These are phyloP conservation scores for Drosophila bocki DNA, from an alignment of 1,140 invertebrate species.

Conservation along the genomic window DNA sequence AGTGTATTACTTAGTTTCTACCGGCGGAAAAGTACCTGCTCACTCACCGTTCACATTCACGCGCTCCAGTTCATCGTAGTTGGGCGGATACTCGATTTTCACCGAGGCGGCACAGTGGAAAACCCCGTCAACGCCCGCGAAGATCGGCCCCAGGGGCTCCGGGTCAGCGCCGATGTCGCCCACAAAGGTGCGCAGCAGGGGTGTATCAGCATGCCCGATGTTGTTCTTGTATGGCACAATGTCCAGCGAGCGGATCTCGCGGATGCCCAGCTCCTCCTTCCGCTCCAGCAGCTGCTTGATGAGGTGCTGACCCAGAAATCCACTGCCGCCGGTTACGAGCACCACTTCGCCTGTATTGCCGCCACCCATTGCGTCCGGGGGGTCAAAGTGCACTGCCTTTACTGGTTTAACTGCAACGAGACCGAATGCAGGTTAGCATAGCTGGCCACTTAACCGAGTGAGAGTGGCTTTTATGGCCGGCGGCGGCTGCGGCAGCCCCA, in stretches of 20 bases:
- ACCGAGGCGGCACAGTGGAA: conserved; percentile 89
- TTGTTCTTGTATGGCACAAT: conserved; percentile 86
- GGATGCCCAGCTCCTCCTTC: conserved; percentile 81
- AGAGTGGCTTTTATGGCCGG: conserved; percentile 46
- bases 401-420: conserved; percentile 32
- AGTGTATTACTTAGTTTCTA: not conserved
- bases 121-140: conserved; percentile 87
- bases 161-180: conserved; percentile 86
- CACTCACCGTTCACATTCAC: conserved; percentile 88
- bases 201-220: conserved; percentile 83
- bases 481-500: conserved; percentile 9
- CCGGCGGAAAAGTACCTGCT: conserved; percentile 7
- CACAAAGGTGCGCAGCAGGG: conserved; percentile 85
- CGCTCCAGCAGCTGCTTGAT: conserved; percentile 87
- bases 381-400: conserved; percentile 28
- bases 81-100: conserved; percentile 87
- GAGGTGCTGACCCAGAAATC: conserved; percentile 89
- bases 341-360: conserved; percentile 64
- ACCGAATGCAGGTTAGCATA: conserved; percentile 47
- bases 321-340: conserved; percentile 86
- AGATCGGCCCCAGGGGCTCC: conserved; percentile 85
- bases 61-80: conserved; percentile 86
- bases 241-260: conserved; percentile 88
- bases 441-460: conserved; percentile 24
- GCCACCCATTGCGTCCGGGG: conserved; percentile 50